Base-by-base conservation (phyloP, 2,797 vertebrate genomes). In the Echeneis naucrates region DNA sequence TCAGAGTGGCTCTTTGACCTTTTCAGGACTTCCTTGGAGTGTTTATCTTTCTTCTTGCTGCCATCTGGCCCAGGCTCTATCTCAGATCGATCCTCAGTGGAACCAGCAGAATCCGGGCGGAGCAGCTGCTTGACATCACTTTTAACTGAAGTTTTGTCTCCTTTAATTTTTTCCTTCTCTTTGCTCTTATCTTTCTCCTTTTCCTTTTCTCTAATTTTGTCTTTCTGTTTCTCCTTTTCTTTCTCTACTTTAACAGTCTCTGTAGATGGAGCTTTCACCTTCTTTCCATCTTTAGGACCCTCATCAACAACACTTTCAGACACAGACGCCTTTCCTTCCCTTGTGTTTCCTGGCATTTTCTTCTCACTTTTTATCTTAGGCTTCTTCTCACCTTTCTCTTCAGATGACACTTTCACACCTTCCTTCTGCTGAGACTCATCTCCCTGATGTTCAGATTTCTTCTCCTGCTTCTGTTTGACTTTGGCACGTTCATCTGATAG, bases 371-470 rank as follows among this genome's bases (percentile, higher is more conserved):
- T 95, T 45, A 95, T 89, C 83, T 97, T 99, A 13, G 71, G 90
- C 84, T 96, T 99, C 72, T 94, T 95, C 81, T 98, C 97, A 7
- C 82, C 73, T 91, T 95, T 97, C 23, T 99, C 97, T 65, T 99
- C 98, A 30, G 89, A 30, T 37, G 88, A 77, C 48, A 67, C 68
- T 93, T 95, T 85, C 10, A 77, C 87, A 12, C 74, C 91, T 4
- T 95, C 95, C 78, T 94, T 97, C 58, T 94, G 95, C 67, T 75
- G 80, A 45, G 62, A 70, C 45, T 96, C 95, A 0, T 96, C 96
- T 4, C 2, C 14, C 40, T 45, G 64, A 19, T 94, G 91, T 12
- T 97, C 96, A 0, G 62, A 62, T 51, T 86, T 96, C 67, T 88
- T 72, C 13, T 98, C 96, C 50, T 90, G 88, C 88, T 95, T 98